These are phyloP conservation scores for Pagrus major DNA, from an alignment of 2,113 vertebrate species.

Conservation along the genomic window DNA sequence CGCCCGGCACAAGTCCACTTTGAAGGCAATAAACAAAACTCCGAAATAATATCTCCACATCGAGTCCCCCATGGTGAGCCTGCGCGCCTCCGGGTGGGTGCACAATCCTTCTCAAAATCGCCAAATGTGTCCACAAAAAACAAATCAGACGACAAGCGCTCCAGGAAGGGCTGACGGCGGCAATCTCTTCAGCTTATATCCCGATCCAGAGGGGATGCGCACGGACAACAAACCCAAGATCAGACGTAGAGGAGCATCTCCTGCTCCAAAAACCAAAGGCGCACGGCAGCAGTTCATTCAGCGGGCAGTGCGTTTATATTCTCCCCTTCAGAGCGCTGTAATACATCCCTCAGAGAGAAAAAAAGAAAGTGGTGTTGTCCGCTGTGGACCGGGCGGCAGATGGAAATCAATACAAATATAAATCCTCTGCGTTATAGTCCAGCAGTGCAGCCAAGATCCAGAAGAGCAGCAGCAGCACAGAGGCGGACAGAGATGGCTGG, in stretches of 20 bases:
- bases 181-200: conserved; percentile 64
- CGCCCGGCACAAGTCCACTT: conserved; percentile 92
- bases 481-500: conserved; percentile 25
- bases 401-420: conserved; percentile 63
- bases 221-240: conserved; percentile 44
- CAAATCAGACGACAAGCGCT: conserved; percentile 41
- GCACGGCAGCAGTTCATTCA: conserved; percentile 75
- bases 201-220: conserved; percentile 53
- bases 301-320: conserved; percentile 58
- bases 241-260: conserved; percentile 62
- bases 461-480: conserved; percentile 56
- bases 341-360: conserved; percentile 78
- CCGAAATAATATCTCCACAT: conserved; percentile 96
- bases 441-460: conserved; percentile 70
- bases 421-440: conserved; percentile 77
- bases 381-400: conserved; percentile 35
- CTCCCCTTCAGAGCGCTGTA: conserved; percentile 58
- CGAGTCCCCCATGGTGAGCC: conserved; percentile 87
- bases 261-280: conserved; percentile 61
- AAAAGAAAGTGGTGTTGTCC: conserved; percentile 59
- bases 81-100: conserved; percentile 73
- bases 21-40: conserved; percentile 92
- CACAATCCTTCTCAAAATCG: conserved; percentile 63
- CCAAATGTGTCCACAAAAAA: conserved; percentile 31
- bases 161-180: conserved; percentile 10